Evolutionary conservation across 37 sponge, comb jelly and placozoan species (phyloP), one percentile per base, ranked within the genome.

Genomic region (Bolinopsis microptera): DNA sequence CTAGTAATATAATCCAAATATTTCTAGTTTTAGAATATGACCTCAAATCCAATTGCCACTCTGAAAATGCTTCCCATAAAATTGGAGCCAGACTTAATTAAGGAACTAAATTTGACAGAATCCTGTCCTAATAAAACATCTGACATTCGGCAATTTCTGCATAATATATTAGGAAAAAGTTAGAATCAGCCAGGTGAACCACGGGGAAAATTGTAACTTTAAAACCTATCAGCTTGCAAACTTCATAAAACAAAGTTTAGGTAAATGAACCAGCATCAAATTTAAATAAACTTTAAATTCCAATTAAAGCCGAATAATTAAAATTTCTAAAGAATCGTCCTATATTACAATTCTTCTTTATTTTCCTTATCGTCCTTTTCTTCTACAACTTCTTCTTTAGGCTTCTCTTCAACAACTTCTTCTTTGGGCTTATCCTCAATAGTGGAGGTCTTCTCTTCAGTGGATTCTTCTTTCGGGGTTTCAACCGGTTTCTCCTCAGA

Each of bases 321-420:
- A 48, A n/a, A n/a, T n/a, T n/a, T n/a, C n/a, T n/a, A n/a, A n/a
- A 70, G n/a, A 25, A 24, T 70, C 74, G 2, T 28, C 74, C 74
- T 70, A 70, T 32, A 33, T 35, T 77, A 77, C 80, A 77, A 77
- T 32, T 77, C 80, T 13, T 77, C 80, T 32, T 77, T 32, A 13
- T 72, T 28, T 21, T 9, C 26, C 26, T 72, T 28, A 21, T 24
- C 31, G 26, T 72, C 74, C 74, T 72, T 28, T 72, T 72, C 74
- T 28, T 30, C 74, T n/a, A 23, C 18, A 72, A n/a, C 3, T 30
- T 77, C 80, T 32, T 77, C 80, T 77, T 27, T 32, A 18, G 27
- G 27, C 18, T 13, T 35, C 21, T 77, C 80, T 32, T 32, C 80
- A 35, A 36, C 1, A 3, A 8, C 25, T 3, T 26, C 30, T 26